Evolutionary conservation across 2,888 invertebrate species (phyloP), one percentile per base, ranked within the genome.

Genomic region (Anoplius nigerrimus): DNA sequence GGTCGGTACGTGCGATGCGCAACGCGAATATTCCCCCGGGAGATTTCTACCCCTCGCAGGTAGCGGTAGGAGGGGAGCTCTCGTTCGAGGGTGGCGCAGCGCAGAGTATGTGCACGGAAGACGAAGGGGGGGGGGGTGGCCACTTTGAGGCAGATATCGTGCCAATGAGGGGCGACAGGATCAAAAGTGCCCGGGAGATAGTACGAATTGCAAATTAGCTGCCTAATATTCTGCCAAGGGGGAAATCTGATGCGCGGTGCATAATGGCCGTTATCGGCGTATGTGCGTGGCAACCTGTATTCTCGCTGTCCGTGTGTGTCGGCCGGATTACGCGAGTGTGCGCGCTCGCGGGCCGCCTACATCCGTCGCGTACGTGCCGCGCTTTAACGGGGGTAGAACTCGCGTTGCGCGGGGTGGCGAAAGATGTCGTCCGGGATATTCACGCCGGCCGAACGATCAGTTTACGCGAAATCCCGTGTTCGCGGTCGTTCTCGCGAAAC

Each of bases 121-220:
- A n/a, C n/a, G n/a, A n/a, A n/a, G n/a, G n/a, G n/a, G n/a, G n/a
- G 56, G 42, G 24, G 18, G 63, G 46, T 66, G 59, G 34, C 62
- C 72, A 66, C 78, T 77, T 77, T 77, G 74, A 77, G 69, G 59
- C 52, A 68, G 69, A 60, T 65, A 72, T 69, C 45, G 57, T 56
- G 45, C 67, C 79, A 72, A 72, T 79, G 74, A 63, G 65, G 71
- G 60, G 75, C 73, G 79, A 70, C 72, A 61, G 71, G 78, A 80
- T 78, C 79, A 80, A 80, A 79, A 80, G 80, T 74, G 62, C 66
- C 70, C 54, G 55, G 61, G 61, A 65, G 75, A 67, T 72, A 59
- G 69, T 75, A 69, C 74, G 80, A 79, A 80, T 79, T 79, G 80
- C 80, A 80, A 79, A 79, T 79, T 72, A 71, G 72, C 64, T 66